A percentile compares a stretch with the other conserved stretches of the same genome.
These are phyloP conservation scores for Oryzias javanicus DNA, from an alignment of 2,113 vertebrate species.

Conservation along the genomic window DNA sequence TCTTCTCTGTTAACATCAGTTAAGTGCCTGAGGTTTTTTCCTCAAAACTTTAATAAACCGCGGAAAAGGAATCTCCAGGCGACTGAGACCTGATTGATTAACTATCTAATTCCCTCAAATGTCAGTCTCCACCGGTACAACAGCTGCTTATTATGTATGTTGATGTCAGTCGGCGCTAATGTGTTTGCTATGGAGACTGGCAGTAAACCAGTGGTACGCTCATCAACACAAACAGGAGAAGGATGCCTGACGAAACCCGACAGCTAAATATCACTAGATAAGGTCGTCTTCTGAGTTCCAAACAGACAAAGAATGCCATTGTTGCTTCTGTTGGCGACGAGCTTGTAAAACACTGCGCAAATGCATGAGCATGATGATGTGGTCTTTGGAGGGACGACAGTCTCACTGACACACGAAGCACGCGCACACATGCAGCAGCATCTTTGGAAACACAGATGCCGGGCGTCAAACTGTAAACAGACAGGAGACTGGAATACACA, in stretches of 20 bases:
- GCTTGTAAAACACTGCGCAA: constrained; percentile 25
- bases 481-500: no score
- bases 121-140: constrained; percentile 65
- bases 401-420: constrained; percentile 35
- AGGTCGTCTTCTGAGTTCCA: constrained; percentile 27
- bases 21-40: constrained; percentile 13
- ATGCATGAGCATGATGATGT: constrained; percentile 10
- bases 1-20: constrained; percentile 32
- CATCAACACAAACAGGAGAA: constrained; percentile 20
- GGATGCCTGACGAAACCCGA: constrained; percentile 45
- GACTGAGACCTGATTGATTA: constrained; percentile 62
- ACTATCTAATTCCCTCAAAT: constrained; percentile 59
- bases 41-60: constrained; percentile 49
- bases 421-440: neutral
- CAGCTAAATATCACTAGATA: constrained; percentile 53
- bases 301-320: constrained; percentile 32
- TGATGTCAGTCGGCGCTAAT: constrained; percentile 65
- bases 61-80: constrained; percentile 54
- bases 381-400: constrained; percentile 42
- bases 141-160: constrained; percentile 64
- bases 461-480: constrained; percentile 11
- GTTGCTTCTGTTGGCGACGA: constrained; percentile 25
- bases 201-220: constrained; percentile 62
- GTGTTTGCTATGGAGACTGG: constrained; percentile 71
- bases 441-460: neutral